Percentiles rank a stretch among this genome's conserved stretches.
phyloP scores from a whole-genome alignment of 2,797 vertebrate species.

The Microchirus variegatus region DNA sequence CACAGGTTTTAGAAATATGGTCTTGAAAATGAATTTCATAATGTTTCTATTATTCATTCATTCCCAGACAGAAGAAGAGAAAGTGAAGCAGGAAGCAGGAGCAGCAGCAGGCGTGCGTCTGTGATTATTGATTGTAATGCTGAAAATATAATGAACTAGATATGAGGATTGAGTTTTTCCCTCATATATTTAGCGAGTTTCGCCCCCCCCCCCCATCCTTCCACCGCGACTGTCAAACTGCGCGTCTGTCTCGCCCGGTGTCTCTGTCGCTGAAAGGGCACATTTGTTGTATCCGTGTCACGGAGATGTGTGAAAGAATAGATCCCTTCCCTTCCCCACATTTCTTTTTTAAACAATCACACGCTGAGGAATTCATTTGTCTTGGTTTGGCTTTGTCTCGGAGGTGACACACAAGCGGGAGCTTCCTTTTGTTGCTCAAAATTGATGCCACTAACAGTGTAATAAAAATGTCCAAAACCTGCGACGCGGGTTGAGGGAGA shows the following conservation, averaged over 20 bases:
- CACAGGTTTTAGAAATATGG: slow-evolving; percentile 55
- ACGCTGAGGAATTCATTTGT: slow-evolving; percentile 79
- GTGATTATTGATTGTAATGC: slow-evolving; percentile 75
- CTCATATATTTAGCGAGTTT: slow-evolving; percentile 38
- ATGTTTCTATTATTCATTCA: slow-evolving; percentile 79
- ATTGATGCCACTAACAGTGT: slow-evolving; percentile 77
- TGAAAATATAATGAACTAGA: slow-evolving; percentile 74
- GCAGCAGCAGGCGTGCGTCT: slow-evolving; percentile 24
- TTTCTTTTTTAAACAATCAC: slow-evolving; percentile 70
- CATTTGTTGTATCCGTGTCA: slow-evolving; percentile 78
- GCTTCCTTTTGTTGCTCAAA: slow-evolving; percentile 72
- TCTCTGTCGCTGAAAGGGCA: slow-evolving; percentile 68
- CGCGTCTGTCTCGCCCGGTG: slow-evolving; percentile 48
- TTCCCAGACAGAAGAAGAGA: slow-evolving; percentile 55
- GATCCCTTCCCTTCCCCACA: slow-evolving; percentile 29
- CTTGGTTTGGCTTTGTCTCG: slow-evolving; percentile 81
- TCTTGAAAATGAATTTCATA: slow-evolving; percentile 64
- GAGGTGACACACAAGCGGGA: slow-evolving; percentile 72
- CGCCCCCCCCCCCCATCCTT: not conserved
- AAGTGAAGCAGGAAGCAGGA: slow-evolving; percentile 34
- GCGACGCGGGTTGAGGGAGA: slow-evolving; percentile 63
- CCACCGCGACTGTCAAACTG: slow-evolving; percentile 56
- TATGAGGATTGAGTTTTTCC: slow-evolving; percentile 50
- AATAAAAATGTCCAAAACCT: slow-evolving; percentile 79
- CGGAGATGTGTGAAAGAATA: slow-evolving; percentile 61